Conservation (phyloP, 2,113 vertebrate species). For the Pyxicephalus adspersus region DNA sequence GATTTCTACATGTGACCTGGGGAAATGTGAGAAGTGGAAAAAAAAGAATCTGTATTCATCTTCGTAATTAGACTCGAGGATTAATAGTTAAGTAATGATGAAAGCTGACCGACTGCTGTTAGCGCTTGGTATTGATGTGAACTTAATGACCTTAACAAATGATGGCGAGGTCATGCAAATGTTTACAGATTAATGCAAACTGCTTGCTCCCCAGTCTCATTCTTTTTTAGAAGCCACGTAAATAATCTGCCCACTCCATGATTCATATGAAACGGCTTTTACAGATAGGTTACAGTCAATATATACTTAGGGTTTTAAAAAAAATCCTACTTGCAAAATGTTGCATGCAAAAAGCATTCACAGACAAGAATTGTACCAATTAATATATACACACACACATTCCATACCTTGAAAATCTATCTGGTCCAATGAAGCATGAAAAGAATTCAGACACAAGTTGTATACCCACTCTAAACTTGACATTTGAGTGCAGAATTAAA, state of each 20-base stretch:
- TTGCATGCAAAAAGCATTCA: background rate
- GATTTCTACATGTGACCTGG: conserved; percentile 41
- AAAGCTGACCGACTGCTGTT: background rate
- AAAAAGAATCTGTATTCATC: background rate
- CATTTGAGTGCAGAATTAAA: too few relatives aligned
- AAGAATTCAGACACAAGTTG: conserved; percentile 62
- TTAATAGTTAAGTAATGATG: conserved; percentile 38
- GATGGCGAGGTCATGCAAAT: conserved; percentile 53
- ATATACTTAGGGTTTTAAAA: conserved; percentile 47
- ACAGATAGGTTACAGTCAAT: conserved; percentile 32
- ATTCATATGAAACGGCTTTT: conserved; percentile 55
- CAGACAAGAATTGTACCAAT: conserved; percentile 51
- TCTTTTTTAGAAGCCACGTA: conserved; percentile 57
- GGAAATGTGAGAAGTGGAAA: conserved; percentile 23
- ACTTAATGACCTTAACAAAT: conserved; percentile 53
- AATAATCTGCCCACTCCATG: conserved; percentile 49
- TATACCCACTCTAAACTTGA: background rate
- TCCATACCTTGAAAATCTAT: conserved; percentile 58
- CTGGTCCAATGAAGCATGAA: conserved; percentile 59
- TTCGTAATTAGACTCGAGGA: conserved; percentile 44
- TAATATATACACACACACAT: conserved; percentile 57
- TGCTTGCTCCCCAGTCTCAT: conserved; percentile 27
- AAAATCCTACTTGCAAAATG: background rate
- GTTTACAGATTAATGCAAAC: conserved; percentile 21
- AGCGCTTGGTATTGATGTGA: conserved; percentile 29